Percentiles rank a stretch among this genome's conserved stretches.
Conservation (phyloP, 1,140 invertebrate genomes). For the Venustaconcha ellipsiformis region DNA sequence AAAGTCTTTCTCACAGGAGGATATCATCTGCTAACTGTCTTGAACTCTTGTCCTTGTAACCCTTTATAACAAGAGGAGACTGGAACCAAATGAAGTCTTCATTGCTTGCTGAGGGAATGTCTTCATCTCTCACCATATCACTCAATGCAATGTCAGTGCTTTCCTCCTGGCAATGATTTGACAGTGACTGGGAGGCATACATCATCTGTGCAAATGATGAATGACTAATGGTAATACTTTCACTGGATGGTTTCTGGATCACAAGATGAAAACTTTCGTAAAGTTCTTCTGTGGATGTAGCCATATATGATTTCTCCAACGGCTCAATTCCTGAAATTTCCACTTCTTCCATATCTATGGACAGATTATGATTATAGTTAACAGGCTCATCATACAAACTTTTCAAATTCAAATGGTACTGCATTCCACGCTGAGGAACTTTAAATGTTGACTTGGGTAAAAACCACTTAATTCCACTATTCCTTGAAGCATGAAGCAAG, state of each 20-base stretch:
- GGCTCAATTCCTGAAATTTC: conserved; percentile 58
- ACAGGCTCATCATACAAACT: conserved; percentile 11
- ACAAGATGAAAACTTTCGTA: not conserved
- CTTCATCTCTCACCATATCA: not conserved
- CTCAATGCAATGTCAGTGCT: conserved; percentile 5
- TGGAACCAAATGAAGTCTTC: conserved; percentile 33
- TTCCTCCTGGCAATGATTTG: not conserved
- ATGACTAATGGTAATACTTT: not conserved
- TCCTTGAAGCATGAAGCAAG: conserved; percentile 44
- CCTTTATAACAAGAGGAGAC: conserved; percentile 25
- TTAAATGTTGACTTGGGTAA: conserved; percentile 49
- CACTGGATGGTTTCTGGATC: not conserved
- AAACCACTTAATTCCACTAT: conserved; percentile 44
- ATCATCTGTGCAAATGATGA: not conserved
- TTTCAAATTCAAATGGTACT: conserved; percentile 40
- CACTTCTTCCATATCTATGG: conserved; percentile 36
- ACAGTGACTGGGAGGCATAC: not conserved
- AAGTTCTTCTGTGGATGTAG: conserved; percentile 15
- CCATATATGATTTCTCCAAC: conserved; percentile 32
- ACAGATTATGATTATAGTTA: conserved; percentile 32
- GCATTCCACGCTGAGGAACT: conserved; percentile 34
- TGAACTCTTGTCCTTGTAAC: conserved; percentile 16
- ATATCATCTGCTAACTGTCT: no score
- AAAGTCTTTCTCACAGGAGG: no score
- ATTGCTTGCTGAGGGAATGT: not conserved